Evolutionary conservation across 2,113 vertebrate genomes (phyloP), one percentile per base, ranked within the genome.

Genomic region (Clinocottus analis): DNA sequence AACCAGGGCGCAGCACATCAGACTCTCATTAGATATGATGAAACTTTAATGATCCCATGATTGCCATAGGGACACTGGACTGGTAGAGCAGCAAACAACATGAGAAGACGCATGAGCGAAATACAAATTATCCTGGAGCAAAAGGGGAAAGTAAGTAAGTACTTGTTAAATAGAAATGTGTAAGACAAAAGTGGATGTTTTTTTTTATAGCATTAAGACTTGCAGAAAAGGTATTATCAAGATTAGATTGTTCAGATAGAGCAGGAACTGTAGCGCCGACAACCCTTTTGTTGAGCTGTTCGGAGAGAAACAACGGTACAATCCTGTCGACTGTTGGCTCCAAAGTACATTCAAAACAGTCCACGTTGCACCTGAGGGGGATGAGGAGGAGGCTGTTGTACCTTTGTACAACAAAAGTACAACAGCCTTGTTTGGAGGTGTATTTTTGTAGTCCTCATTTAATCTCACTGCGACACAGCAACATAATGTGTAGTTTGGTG

Each of bases 371-470:
- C 83, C 85, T 86, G 49, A 37, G 65, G 75, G 84, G 83, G 74
- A 55, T 81, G 80, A 81, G 53, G 77, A 62, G 77, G 86, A 89
- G 86, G 84, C 76, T 85, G 79, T 66, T 85, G 71, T 49, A 49
- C 47, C 16, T 43, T 43, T 43, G 45, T 47, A 8, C 16, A 19
- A 47, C 45, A 47, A 47, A 47, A 6, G 19, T 19, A 47, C 45
- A 47, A 43, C 41, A 43, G 41, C 13, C 41, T 43, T 43, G 45
- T 49, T 49, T 53, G 51, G 51, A 71, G 76, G 74, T 66, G 75
- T 55, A 29, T 77, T 83, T 72, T 58, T 63, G 71, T 68, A 35
- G 51, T 66, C 72, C 64, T 71, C 43, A 43, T 72, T 75, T 81
- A 65, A 64, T 63, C 39, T 67, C 71, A 75, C 45, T 53, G 51